A percentile compares a stretch with the other conserved stretches of the same genome.
phyloP scores from a whole-genome alignment of 2,888 invertebrate species.

The Acronicta alni region DNA sequence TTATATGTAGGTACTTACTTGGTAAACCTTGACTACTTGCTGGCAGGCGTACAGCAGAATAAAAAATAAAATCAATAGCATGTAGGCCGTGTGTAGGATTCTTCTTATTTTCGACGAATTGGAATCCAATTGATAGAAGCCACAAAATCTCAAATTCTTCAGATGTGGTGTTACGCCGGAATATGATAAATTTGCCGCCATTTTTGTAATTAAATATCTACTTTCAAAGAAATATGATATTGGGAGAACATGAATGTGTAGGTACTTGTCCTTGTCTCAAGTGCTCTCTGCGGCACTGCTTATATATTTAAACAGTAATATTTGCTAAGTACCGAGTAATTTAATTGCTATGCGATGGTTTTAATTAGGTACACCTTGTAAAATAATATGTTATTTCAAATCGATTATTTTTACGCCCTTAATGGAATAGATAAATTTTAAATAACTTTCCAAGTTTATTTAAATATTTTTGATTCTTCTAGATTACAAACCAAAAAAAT shows the following conservation, averaged over 20 bases:
- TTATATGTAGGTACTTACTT: slow-evolving; percentile 58
- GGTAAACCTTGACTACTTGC: slow-evolving; percentile 67
- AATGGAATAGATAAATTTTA: neutral
- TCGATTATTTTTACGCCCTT: neutral
- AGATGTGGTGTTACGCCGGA: slow-evolving; percentile 64
- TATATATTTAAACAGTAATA: neutral
- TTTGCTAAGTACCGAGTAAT: neutral
- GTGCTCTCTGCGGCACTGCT: neutral
- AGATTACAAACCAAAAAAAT: no score
- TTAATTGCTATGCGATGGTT: slow-evolving; percentile 25
- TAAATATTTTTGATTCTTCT: no score
- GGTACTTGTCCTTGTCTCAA: neutral
- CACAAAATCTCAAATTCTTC: slow-evolving; percentile 59
- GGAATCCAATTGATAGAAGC: slow-evolving; percentile 65
- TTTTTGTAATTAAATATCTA: slow-evolving; percentile 10
- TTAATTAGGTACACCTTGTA: slow-evolving; percentile 8
- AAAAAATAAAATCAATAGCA: slow-evolving; percentile 58
- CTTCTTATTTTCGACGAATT: slow-evolving; percentile 52
- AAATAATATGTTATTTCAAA: slow-evolving; percentile 15
- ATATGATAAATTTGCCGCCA: slow-evolving; percentile 33
- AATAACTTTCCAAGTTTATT: no score
- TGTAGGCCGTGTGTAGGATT: slow-evolving; percentile 64
- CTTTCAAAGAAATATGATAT: neutral
- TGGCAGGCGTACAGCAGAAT: slow-evolving; percentile 65
- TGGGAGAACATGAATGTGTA: neutral